phyloP scores from a whole-genome alignment of 2,888 invertebrate genomes.

The Andrena dorsata region DNA sequence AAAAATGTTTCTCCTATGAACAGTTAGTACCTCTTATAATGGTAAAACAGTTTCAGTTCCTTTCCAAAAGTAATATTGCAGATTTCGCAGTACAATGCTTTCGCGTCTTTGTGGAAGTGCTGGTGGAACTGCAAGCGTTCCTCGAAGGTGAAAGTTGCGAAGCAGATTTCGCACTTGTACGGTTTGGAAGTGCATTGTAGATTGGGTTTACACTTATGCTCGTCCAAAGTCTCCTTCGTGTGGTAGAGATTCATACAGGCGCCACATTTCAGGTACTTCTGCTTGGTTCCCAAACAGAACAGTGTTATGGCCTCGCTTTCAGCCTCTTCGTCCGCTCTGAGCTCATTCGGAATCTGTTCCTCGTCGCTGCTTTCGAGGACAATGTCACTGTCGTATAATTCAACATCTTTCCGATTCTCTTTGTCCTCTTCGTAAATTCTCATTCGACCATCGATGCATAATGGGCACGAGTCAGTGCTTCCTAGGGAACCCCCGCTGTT shows the following conservation, averaged over 20 bases:
- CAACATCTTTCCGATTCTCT: slow-evolving; percentile 34
- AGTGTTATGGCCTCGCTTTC: slow-evolving; percentile 62
- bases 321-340: slow-evolving; percentile 50
- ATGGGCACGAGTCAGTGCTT: slow-evolving; percentile 69
- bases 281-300: slow-evolving; percentile 66
- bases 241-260: slow-evolving; percentile 80
- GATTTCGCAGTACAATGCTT: slow-evolving; percentile 73
- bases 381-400: slow-evolving; percentile 74
- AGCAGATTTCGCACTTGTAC: slow-evolving; percentile 73
- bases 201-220: slow-evolving; percentile 77
- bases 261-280: slow-evolving; percentile 77
- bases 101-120: slow-evolving; percentile 74
- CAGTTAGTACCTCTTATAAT: slow-evolving; percentile 70
- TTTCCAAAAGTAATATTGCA: slow-evolving; percentile 77
- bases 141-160: slow-evolving; percentile 75
- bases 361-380: slow-evolving; percentile 78
- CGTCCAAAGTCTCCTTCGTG: slow-evolving; percentile 74
- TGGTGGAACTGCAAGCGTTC: slow-evolving; percentile 77
- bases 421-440: slow-evolving; percentile 49
- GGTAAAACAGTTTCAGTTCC: slow-evolving; percentile 76
- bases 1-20: too few species aligned
- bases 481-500: slow-evolving; percentile 25
- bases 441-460: slow-evolving; percentile 76
- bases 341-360: slow-evolving; percentile 65
- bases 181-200: slow-evolving; percentile 73